Conservation (phyloP, 2,888 invertebrate species). For the Hirtodrosophila cameraria region DNA sequence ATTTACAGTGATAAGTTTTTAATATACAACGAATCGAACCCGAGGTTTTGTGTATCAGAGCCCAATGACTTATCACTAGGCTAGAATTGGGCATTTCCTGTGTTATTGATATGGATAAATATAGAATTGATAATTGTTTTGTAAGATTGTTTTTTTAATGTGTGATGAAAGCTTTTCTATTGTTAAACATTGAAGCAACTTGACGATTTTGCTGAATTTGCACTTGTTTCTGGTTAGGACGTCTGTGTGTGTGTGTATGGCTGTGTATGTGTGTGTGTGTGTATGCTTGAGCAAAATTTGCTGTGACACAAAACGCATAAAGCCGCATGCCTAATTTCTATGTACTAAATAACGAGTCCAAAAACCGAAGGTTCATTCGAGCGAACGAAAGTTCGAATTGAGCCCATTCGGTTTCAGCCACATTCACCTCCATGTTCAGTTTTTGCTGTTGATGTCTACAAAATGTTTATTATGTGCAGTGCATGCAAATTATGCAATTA, state of each 20-base stretch:
- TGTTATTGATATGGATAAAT: no score
- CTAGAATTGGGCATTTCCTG: no score
- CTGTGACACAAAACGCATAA: conserved; percentile 43
- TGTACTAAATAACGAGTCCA: conserved; percentile 33
- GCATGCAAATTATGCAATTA: conserved; percentile 68
- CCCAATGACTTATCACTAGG: no score
- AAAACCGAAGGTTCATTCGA: conserved; percentile 3
- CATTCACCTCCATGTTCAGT: not conserved
- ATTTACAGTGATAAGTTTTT: no score
- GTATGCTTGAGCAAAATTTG: conserved; percentile 24
- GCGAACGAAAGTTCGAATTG: conserved; percentile 7
- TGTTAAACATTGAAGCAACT: no score
- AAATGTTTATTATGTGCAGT: conserved; percentile 46
- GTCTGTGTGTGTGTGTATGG: not conserved
- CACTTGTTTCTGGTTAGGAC: no score
- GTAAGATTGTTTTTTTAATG: no score
- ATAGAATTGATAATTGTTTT: no score
- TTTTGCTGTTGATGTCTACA: not conserved
- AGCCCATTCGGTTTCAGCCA: not conserved
- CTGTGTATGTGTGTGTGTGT: not conserved
- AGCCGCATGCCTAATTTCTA: conserved; percentile 51
- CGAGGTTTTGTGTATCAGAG: no score
- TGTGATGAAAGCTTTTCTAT: not conserved
- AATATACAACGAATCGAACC: no score
- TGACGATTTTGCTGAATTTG: no score